Percentiles rank a stretch among this genome's conserved stretches.
phyloP scores from a whole-genome alignment of 2,888 invertebrate genomes.

The Aleiodes testaceus region DNA sequence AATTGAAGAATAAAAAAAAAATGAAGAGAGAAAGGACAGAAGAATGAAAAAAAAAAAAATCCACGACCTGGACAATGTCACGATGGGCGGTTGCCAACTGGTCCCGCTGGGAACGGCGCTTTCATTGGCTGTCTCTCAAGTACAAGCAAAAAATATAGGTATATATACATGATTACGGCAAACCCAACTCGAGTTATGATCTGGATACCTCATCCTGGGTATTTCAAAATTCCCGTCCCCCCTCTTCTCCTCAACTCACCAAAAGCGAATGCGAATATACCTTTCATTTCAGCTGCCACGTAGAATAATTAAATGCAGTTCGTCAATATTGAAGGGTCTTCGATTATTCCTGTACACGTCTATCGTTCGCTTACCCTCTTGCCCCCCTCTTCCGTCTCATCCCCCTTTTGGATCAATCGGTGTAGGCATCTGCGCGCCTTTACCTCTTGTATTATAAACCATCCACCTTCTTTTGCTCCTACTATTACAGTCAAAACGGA shows the following conservation, averaged over 20 bases:
- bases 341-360: conserved; percentile 33
- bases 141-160: conserved; percentile 45
- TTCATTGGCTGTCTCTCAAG: conserved; percentile 58
- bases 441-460: conserved; percentile 14
- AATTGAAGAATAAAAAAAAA: not conserved
- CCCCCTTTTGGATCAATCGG: conserved; percentile 11
- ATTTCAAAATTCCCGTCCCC: not conserved
- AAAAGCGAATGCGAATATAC: conserved; percentile 32
- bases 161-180: conserved; percentile 5
- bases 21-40: conserved; percentile 28
- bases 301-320: conserved; percentile 42
- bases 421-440: conserved; percentile 26
- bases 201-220: conserved; percentile 22
- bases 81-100: conserved; percentile 71
- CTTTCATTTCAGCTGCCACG: conserved; percentile 39
- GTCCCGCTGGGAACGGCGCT: conserved; percentile 62
- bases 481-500: conserved; percentile 3
- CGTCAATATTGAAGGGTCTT: conserved; percentile 38
- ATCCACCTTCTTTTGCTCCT: not conserved
- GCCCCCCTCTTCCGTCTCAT: too few species aligned
- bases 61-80: conserved; percentile 63
- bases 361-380: conserved; percentile 28
- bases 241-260: too few species aligned
- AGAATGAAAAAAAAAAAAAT: not conserved
- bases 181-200: conserved; percentile 25